Evolutionary conservation across 2,888 invertebrate genomes (phyloP).

Genomic region (Pasiphila rectangulata): DNA sequence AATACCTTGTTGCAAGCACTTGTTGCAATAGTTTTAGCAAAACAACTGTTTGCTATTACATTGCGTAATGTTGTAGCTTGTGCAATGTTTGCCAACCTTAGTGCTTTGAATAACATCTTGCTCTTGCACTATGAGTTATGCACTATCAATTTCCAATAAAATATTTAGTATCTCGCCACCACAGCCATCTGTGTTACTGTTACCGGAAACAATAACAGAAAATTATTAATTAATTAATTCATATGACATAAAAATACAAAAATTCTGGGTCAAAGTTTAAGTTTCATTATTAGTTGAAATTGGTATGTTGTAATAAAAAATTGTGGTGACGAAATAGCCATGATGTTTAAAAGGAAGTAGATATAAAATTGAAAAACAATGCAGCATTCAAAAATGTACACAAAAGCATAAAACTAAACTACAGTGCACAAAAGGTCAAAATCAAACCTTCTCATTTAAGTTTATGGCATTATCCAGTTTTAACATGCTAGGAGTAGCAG

Average conservation of each 20-base stretch:
- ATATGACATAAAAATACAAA: neutral
- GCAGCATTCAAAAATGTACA: conserved; percentile 11
- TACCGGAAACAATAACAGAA: conserved; percentile 61
- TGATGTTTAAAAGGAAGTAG: conserved; percentile 51
- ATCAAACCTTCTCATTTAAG: conserved; percentile 61
- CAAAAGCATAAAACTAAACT: conserved; percentile 28
- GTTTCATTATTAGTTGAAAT: neutral
- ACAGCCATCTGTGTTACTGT: conserved; percentile 50
- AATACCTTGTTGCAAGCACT: conserved; percentile 70
- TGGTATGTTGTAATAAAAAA: neutral
- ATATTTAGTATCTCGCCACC: conserved; percentile 67
- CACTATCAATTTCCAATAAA: conserved; percentile 36
- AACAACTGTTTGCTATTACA: conserved; percentile 44
- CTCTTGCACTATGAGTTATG: conserved; percentile 40
- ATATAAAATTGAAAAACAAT: neutral
- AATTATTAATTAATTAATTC: conserved; percentile 14
- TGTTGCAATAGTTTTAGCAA: conserved; percentile 67
- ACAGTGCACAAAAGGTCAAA: conserved; percentile 27
- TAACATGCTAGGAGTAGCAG: conserved; percentile 44
- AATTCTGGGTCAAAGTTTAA: neutral
- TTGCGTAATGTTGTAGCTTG: conserved; percentile 54
- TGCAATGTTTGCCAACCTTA: conserved; percentile 51
- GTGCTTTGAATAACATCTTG: conserved; percentile 57
- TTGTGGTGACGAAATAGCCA: conserved; percentile 62
- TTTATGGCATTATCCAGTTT: conserved; percentile 44